phyloP scores from a whole-genome alignment of 2,797 vertebrate genomes.

The Leptodactylus fallax region DNA sequence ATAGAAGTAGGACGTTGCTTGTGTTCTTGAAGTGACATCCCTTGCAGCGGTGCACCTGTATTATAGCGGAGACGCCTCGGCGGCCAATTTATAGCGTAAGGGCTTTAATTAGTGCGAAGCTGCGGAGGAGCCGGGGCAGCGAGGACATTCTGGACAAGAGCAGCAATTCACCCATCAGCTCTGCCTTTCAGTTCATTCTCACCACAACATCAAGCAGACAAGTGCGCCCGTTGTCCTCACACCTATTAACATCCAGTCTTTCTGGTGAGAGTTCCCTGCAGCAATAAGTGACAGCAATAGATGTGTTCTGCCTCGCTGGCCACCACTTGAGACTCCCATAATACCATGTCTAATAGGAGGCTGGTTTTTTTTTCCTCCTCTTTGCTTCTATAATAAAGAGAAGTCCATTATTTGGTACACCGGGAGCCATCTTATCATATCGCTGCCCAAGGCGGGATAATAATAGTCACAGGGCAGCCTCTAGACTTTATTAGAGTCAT shows the following conservation, averaged over 20 bases:
- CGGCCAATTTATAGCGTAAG: conserved; percentile 24
- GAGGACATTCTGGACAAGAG: conserved; percentile 52
- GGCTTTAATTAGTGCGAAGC: conserved; percentile 31
- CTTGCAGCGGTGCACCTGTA: conserved; percentile 15
- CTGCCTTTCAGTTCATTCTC: conserved; percentile 69
- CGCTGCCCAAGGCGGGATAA: conserved; percentile 8
- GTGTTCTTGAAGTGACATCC: background rate
- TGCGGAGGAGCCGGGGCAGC: background rate
- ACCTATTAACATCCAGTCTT: conserved; percentile 70
- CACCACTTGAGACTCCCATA: conserved; percentile 21
- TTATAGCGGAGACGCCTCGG: background rate
- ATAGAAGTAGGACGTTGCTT: conserved; percentile 7
- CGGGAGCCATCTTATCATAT: conserved; percentile 28
- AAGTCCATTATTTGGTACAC: background rate
- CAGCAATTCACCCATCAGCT: conserved; percentile 60
- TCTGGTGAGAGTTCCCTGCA: conserved; percentile 62
- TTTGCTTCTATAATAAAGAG: conserved; percentile 30
- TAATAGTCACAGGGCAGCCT: conserved; percentile 17
- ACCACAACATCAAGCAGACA: conserved; percentile 67
- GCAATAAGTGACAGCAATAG: conserved; percentile 50
- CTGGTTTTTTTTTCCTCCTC: background rate
- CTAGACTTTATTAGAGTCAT: conserved; percentile 30
- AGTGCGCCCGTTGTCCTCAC: conserved; percentile 68
- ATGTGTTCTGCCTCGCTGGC: conserved; percentile 49
- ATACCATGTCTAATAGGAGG: conserved; percentile 40